Evolutionary conservation across 2,113 vertebrate species (phyloP), one percentile per base, ranked within the genome.

Genomic region (Dicentrarchus labrax): DNA sequence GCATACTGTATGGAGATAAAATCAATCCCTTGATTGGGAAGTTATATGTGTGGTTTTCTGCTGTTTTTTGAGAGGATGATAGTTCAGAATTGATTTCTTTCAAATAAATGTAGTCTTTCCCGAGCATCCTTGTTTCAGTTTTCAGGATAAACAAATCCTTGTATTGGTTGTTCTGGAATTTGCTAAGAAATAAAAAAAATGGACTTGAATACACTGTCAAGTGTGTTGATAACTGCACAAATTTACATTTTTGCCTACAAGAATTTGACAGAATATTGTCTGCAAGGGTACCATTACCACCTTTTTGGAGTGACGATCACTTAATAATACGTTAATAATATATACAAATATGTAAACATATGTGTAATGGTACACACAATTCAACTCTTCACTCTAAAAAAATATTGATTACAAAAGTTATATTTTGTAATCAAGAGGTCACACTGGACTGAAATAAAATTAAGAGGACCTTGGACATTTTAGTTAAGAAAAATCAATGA

Each of bases 1-100:
- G 88, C 91, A 71, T 74, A 36, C 24, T 59, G 22, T 30, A 65
- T 43, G 4, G 11, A 7, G 15, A 43, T 77, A n/a, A 45, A 47
- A 57, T 11, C 36, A 59, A 57, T 54, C 22, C 59, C 21, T 15
- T 16, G 56, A n/a, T n/a, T n/a, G 13, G 41, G 0, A 62, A 39
- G 4, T 22, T 71, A 4, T 60, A 30, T 41, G 2, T 57, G 5
- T 69, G 10, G 0, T 43, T 62, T 72, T 76, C 10, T 76, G 24
- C 38, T 78, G n/a, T 59, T 24, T 13, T 43, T 43, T 64, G 30
- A 12, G 3, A 17, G 24, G 24, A 50, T 41, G 12, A 64, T 19
- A 8, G 41, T 13, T 50, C 0, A 5, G 66, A 16, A 21, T 11
- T 43, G 38, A 24, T 66, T 64, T 48, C 72, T 22, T 5, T 15